Evolutionary conservation across 2,113 vertebrate genomes (phyloP).

Genomic region (Athene noctua): DNA sequence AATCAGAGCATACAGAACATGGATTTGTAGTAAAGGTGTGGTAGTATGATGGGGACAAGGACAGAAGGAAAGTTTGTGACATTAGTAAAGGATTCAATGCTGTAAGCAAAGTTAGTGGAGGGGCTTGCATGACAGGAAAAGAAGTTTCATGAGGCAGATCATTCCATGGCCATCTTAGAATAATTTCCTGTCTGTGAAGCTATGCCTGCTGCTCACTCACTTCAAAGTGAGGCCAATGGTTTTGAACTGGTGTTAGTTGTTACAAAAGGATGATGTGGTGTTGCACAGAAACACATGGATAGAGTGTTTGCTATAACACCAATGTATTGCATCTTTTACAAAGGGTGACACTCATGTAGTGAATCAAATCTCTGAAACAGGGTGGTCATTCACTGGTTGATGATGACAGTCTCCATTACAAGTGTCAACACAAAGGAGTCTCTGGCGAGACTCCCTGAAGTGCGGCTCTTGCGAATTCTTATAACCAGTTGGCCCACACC

Average conservation of each 20-base stretch:
- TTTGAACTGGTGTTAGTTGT: not conserved
- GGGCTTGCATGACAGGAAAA: not conserved
- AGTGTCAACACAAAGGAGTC: accelerated
- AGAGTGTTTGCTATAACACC: not conserved
- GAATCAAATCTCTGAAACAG: not conserved
- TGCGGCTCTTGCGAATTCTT: not conserved
- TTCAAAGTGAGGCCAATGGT: not conserved
- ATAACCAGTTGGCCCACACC: not conserved
- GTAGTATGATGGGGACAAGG: not conserved
- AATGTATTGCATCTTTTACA: not conserved
- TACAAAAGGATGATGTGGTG: not conserved
- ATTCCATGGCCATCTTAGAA: not conserved
- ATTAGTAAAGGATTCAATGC: not conserved
- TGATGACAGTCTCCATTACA: not conserved
- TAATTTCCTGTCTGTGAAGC: not conserved
- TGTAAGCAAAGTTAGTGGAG: not conserved
- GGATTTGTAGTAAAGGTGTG: not conserved
- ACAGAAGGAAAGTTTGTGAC: not conserved
- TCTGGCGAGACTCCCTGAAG: not conserved
- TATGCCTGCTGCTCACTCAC: not conserved
- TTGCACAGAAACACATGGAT: not conserved
- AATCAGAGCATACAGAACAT: not conserved
- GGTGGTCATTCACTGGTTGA: not conserved
- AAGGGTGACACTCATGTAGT: not conserved
- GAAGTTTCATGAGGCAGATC: not conserved